Base-by-base conservation (phyloP, 2,888 invertebrate species). In the Silvanus unidentatus region DNA sequence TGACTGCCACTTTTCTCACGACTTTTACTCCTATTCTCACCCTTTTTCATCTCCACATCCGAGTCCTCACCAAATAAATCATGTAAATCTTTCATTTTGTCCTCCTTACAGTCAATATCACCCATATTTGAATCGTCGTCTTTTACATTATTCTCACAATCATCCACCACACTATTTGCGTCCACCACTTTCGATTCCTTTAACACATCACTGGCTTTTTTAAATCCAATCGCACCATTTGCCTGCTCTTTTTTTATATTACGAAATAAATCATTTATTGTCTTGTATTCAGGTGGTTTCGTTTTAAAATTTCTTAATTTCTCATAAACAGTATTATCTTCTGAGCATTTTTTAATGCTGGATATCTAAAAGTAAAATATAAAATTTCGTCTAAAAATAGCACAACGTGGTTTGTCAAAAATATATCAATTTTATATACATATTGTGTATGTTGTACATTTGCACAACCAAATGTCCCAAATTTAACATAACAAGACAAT, bases 261-360 rank as follows among this genome's bases (percentile, higher is more conserved):
- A 63, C 57, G 65, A 62, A 69, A 75, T 73, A 74, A 63, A 75
- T 70, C 74, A 75, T 70, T 66, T 72, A 66, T 69, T 73, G 68
- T 71, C 62, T 40, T 77, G 72, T 40, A 73, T 73, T 54, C 74
- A 69, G 48, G 68, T 62, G 60, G 63, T 52, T 64, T 79, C 0
- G 81, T 79, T 52, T 76, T 71, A 59, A 77, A 81, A 9, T 69
- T 72, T 61, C 75, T 73, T 16, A 85, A 65, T 29, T 74, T 63
- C 5, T 80, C 77, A 59, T 77, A 75, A 22, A 84, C 66, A 42
- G 55, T 61, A 28, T 65, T 58, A 44, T 71, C 71, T n/a, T 60
- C 62, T 2, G 76, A 81, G 50, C 73, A 72, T 47, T 77, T 75
- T 62, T 82, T 84, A 39, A 86, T 75, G 22, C 74, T 69, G 16